phyloP scores from a whole-genome alignment of 2,888 invertebrate species.

The Marronus borbonicus region DNA sequence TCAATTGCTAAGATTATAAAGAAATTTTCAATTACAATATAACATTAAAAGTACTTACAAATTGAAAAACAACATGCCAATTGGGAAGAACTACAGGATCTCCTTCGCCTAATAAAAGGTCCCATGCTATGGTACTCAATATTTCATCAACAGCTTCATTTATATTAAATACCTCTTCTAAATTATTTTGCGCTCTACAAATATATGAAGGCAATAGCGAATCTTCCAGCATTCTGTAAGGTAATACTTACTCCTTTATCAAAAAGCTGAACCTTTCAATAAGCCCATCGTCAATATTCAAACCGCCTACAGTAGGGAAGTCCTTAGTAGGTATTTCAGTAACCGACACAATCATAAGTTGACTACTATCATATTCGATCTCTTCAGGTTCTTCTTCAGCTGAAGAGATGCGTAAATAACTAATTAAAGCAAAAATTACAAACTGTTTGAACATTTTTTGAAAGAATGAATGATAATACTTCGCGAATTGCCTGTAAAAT shows the following conservation, averaged over 20 bases:
- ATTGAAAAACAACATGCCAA: slow-evolving; percentile 11
- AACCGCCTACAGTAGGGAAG: neutral
- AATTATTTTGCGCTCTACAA: neutral
- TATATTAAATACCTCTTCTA: neutral
- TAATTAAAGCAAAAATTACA: neutral
- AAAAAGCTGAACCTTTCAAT: neutral
- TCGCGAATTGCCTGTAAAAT: neutral
- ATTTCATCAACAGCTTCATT: neutral
- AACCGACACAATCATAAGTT: too few relatives aligned
- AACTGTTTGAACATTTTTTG: slow-evolving; percentile 7
- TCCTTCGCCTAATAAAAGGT: neutral
- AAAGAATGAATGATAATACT: neutral
- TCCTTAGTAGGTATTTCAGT: too few relatives aligned
- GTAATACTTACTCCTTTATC: neutral
- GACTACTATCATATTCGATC: neutral
- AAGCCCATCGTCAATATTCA: neutral
- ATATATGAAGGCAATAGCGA: neutral
- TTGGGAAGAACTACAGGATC: slow-evolving; percentile 5
- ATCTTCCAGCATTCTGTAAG: neutral
- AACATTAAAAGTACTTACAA: neutral
- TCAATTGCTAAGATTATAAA: too few relatives aligned
- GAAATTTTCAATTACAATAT: neutral
- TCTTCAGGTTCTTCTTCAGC: neutral
- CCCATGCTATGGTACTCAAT: neutral
- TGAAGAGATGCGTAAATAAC: neutral